Base-by-base conservation (phyloP, 2,113 vertebrate genomes). In the Periophthalmus modestus region DNA sequence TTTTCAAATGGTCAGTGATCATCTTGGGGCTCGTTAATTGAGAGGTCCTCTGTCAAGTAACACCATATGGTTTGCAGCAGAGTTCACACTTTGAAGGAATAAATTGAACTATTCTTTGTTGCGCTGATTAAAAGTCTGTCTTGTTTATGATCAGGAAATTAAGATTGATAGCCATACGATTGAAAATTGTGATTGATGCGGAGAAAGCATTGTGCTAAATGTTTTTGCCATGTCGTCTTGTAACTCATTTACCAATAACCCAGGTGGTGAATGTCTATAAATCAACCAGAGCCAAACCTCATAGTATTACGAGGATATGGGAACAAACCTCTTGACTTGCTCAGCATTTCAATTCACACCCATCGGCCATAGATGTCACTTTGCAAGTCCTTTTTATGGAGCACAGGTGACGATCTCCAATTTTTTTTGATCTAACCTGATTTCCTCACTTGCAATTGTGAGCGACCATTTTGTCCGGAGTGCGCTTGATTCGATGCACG, bases 391-490 rank as follows among this genome's bases (percentile, higher is more conserved):
- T 76, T 54, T 24, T 77, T 21, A 36, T 34, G 4, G 50, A 2
- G 46, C 77, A 78, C 68, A 67, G 43, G 67, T 71, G 81, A 69
- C 77, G 19, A 43, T 66, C 65, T 66, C 61, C 78, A 83, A 77
- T 43, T 43, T 43, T 43, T 43, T 43, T 43, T 9, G 2, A 52
- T 15, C 82, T 77, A 39, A 85, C 74, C 34, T 77, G 80, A 86
- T 85, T 82, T 82, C 69, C 57, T 50, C 79, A 21, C 69, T 84
- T 75, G 10, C 39, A 9, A 68, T 81, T 81, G 77, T 74, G 72
- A 77, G 61, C 24, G 33, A 61, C 83, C 78, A 80, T 83, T 90
- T 82, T 79, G 71, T 66, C 78, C 83, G 34, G 48, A 84, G 69
- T 65, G 19, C 23, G 66, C 61, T 57, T 23, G 66, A 75, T 75